phyloP scores from a whole-genome alignment of 64 coral and sea anemone genomes.

The Montipora foliosa region DNA sequence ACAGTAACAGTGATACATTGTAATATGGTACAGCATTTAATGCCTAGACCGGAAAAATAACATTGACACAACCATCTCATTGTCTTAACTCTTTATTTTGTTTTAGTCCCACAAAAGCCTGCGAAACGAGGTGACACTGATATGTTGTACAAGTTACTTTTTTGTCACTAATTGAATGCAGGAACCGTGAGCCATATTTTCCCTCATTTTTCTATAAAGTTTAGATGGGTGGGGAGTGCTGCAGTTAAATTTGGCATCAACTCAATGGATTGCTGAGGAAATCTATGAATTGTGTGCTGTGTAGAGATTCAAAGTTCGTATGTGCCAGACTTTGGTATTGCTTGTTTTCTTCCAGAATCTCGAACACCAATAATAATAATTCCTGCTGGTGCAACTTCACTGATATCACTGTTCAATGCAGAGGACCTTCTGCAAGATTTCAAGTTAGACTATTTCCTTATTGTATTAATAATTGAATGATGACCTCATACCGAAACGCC shows the following conservation, averaged over 20 bases:
- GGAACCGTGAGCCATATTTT: background rate
- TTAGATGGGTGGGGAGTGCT: too few relatives aligned
- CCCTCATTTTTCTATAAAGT: too few relatives aligned
- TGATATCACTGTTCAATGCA: conserved; percentile 91
- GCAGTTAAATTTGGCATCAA: too few relatives aligned
- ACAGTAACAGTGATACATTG: background rate
- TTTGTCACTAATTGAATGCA: background rate
- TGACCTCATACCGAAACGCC: too few relatives aligned
- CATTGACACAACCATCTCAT: background rate
- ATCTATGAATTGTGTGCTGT: too few relatives aligned
- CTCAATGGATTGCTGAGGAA: too few relatives aligned
- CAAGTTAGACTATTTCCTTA: conserved; percentile 62
- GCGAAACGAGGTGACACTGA: conserved; percentile 70
- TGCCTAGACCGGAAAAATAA: too few relatives aligned
- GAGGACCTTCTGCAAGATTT: conserved; percentile 96
- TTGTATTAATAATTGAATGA: too few relatives aligned
- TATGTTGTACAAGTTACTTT: background rate
- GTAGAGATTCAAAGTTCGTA: too few relatives aligned
- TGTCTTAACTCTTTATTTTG: background rate
- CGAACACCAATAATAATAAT: conserved; percentile 95
- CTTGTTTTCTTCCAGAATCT: conserved; percentile 74
- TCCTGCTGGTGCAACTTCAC: conserved; percentile 92
- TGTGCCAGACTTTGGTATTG: background rate
- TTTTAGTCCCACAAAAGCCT: conserved; percentile 84
- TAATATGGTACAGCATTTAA: too few relatives aligned